Base-by-base conservation (phyloP, 2,113 vertebrate species). In the Limanda limanda region DNA sequence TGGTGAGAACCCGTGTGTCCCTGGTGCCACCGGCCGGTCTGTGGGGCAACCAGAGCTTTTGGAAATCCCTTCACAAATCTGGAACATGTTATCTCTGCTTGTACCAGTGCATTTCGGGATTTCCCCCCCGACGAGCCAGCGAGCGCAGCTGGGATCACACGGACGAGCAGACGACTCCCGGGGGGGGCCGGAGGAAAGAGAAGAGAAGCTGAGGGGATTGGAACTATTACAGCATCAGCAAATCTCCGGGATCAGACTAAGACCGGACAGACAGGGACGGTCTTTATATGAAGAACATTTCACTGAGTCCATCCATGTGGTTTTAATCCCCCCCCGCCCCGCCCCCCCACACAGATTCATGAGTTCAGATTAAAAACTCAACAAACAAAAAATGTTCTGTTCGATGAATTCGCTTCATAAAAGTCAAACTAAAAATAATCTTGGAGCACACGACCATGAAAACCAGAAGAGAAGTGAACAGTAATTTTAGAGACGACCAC, bases 81-180 rank as follows among this genome's bases (percentile, higher is more conserved):
- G 5, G 13, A 48, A 72, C 24, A n/a, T 72, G 52, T 64, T 42
- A 58, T 59, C 14, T 56, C 10, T 47, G 52, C 67, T 48, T 76
- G 12, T 25, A 57, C 35, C 42, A 56, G 40, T 56, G 47, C 31
- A 0, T 0, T n/a, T n/a, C 17, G 57, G 78, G 8, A 68, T 71
- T 79, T 65, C 18, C 68, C 60, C 37, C 35, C 9, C 6, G 21
- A n/a, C 27, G 74, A 69, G 68, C 63, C 35, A 70, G 27, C 17
- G 70, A 35, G 45, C 65, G 71, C 67, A 56, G 64, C 5, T 0
- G 42, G 42, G 51, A 80, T 78, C 23, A 82, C 61, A 68, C 62
- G 42, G 48, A 74, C 68, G 47, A 45, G 45, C 55, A 66, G 57
- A 70, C 2, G 64, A 40, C 47, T 74, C 64, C 70, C 5, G 0